phyloP scores from a whole-genome alignment of 2,113 vertebrate genomes.

The Pollachius pollachius region DNA sequence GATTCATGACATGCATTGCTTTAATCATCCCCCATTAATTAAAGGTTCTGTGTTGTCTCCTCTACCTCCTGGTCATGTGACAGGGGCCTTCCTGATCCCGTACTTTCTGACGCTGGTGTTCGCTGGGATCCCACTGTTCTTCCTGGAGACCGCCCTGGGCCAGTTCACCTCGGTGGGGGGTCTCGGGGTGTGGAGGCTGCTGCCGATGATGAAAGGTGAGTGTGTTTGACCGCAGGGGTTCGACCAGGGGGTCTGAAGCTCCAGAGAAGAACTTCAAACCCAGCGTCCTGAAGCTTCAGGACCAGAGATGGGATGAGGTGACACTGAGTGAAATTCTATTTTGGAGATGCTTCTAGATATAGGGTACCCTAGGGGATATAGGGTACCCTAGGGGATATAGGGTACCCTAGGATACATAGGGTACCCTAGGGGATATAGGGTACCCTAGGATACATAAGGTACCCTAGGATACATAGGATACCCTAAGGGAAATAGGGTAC shows the following conservation, averaged over 20 bases:
- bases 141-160: conserved; percentile 86
- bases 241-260: neutral
- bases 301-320: too few species aligned
- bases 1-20: neutral
- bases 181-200: conserved; percentile 86
- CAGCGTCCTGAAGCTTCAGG: too few species aligned
- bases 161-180: conserved; percentile 87
- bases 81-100: conserved; percentile 89
- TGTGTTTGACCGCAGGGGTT: neutral
- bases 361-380: too few species aligned
- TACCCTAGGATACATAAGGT: too few species aligned
- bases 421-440: too few species aligned
- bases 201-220: conserved; percentile 93
- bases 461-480: too few species aligned
- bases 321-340: too few species aligned
- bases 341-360: neutral
- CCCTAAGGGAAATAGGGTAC: too few species aligned
- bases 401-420: too few species aligned
- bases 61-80: conserved; percentile 2
- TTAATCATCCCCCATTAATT: too few species aligned
- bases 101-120: conserved; percentile 89
- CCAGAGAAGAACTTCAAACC: too few species aligned
- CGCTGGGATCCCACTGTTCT: conserved; percentile 88
- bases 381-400: too few species aligned
- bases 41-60: neutral